Conservation (phyloP, 1,140 invertebrate genomes). For the Micrasema longulum region DNA sequence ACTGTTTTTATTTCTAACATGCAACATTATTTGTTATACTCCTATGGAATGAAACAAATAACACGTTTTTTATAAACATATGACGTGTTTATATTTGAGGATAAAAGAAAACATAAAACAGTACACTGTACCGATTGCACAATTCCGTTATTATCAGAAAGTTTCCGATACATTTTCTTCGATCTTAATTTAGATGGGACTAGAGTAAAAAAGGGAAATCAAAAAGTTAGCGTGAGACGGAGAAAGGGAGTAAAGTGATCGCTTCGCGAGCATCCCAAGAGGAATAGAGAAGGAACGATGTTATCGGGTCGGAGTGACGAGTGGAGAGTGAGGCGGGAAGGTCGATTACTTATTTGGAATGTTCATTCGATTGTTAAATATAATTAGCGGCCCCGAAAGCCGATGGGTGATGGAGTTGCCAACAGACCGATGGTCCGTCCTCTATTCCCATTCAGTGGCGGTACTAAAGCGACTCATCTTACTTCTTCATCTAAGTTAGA, state of each 20-base stretch:
- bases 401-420: constrained; percentile 10
- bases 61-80: too few species aligned
- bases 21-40: too few species aligned
- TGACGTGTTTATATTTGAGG: too few species aligned
- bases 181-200: too few species aligned
- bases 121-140: too few species aligned
- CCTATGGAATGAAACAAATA: too few species aligned
- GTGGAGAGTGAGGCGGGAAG: background rate
- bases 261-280: constrained; percentile 1
- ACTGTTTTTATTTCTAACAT: too few species aligned
- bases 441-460: too few species aligned
- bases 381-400: constrained; percentile 41
- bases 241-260: constrained; percentile 15
- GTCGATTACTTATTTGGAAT: constrained; percentile 50
- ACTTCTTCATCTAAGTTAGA: background rate
- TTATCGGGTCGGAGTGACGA: constrained; percentile 3
- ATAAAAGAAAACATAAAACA: too few species aligned
- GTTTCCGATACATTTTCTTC: too few species aligned
- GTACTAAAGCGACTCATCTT: background rate
- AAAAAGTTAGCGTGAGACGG: constrained; percentile 8
- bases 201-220: too few species aligned
- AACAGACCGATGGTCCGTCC: constrained; percentile 8
- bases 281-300: constrained; percentile 31
- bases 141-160: too few species aligned
- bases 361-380: constrained; percentile 54